Evolutionary conservation across 2,797 vertebrate species (phyloP).

Genomic region (Emys orbicularis): DNA sequence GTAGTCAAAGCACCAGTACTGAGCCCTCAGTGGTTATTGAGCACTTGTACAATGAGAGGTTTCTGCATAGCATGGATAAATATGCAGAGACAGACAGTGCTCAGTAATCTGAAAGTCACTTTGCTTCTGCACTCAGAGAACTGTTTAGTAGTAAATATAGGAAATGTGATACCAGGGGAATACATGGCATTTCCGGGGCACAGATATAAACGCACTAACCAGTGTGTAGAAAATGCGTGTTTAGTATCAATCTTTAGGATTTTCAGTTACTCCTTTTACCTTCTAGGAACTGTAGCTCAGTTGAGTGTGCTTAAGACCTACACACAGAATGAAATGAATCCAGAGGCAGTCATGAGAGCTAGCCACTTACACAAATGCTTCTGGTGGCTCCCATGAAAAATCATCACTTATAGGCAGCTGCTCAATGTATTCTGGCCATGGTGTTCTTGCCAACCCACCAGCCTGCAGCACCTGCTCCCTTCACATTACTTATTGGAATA

Average conservation of each 20-base stretch:
- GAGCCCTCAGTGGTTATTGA: not conserved
- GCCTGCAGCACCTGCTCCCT: slow-evolving; percentile 30
- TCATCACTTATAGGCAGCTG: not conserved
- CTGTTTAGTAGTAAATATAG: not conserved
- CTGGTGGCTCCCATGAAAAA: not conserved
- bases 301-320: slow-evolving; percentile 20
- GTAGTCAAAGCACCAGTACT: not conserved
- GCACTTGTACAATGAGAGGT: not conserved
- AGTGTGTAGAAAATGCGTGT: not conserved
- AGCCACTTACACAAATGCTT: slow-evolving; percentile 24
- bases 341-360: not conserved
- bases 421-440: not conserved
- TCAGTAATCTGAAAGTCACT: not conserved
- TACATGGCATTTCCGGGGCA: not conserved
- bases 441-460: slow-evolving; percentile 17
- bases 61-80: not conserved
- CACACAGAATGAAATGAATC: not conserved
- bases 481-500: not conserved
- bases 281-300: slow-evolving; percentile 13
- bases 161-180: not conserved
- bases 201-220: not conserved
- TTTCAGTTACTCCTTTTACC: not conserved
- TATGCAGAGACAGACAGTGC: rapidly evolving
- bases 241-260: not conserved
- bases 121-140: rapidly evolving